Evolutionary conservation across 2,888 invertebrate species (phyloP).

Genomic region (Ommatoiulus sabulosus): DNA sequence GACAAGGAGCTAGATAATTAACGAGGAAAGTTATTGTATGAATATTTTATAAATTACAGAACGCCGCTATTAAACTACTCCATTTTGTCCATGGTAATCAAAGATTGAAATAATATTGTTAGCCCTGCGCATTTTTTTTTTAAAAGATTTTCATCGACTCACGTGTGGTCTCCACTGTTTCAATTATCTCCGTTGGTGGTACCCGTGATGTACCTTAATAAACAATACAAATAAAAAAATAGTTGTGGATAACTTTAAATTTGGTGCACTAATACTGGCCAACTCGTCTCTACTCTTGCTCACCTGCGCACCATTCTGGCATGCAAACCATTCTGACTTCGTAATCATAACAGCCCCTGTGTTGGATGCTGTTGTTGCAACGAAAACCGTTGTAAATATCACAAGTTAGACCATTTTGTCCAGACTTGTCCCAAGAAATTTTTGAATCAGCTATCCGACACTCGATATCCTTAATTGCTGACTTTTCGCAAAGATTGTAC

Average conservation of each 20-base stretch:
- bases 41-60: background rate
- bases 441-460: conserved; percentile 63
- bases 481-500: conserved; percentile 59
- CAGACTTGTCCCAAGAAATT: conserved; percentile 62
- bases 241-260: background rate
- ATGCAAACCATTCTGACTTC: conserved; percentile 67
- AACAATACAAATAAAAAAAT: background rate
- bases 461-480: conserved; percentile 63
- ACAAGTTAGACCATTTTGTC: conserved; percentile 64
- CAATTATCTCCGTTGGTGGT: conserved; percentile 31
- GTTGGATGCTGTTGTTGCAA: conserved; percentile 63
- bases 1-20: conserved; percentile 69
- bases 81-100: background rate
- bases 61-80: background rate
- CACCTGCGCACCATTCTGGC: conserved; percentile 62
- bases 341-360: conserved; percentile 66
- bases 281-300: conserved; percentile 42
- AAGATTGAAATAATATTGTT: background rate
- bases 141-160: background rate
- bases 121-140: background rate
- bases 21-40: background rate
- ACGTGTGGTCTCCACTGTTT: conserved; percentile 29
- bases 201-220: conserved; percentile 46
- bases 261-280: background rate
- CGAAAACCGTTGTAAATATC: conserved; percentile 63